phyloP scores from a whole-genome alignment of 1,140 invertebrate genomes.

The Temnothorax longispinosus region DNA sequence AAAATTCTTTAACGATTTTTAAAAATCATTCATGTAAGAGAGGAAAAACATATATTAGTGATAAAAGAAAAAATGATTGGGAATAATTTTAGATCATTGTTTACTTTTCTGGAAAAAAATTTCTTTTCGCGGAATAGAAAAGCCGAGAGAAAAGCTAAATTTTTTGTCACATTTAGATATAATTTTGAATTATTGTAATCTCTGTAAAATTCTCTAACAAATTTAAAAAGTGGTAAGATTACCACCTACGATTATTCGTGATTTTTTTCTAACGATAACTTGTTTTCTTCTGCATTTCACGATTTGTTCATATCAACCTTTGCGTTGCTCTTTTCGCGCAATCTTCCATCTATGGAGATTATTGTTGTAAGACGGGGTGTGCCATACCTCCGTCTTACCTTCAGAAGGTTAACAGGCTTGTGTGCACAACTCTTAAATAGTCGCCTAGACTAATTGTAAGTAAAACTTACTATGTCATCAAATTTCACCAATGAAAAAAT shows the following conservation, averaged over 20 bases:
- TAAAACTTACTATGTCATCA: neutral
- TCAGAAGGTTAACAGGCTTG: conserved; percentile 77
- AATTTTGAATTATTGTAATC: neutral
- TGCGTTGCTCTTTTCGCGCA: conserved; percentile 75
- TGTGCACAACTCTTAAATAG: conserved; percentile 35
- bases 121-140: neutral
- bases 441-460: neutral
- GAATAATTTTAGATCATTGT: neutral
- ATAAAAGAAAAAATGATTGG: neutral
- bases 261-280: conserved; percentile 25
- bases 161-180: neutral
- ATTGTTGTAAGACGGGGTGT: conserved; percentile 72
- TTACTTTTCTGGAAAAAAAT: neutral
- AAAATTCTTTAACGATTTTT: neutral
- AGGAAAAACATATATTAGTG: neutral
- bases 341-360: conserved; percentile 72
- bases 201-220: neutral
- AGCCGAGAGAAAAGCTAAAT: neutral
- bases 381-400: conserved; percentile 77
- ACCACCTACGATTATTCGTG: conserved; percentile 1
- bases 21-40: neutral
- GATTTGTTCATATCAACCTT: conserved; percentile 72
- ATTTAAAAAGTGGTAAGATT: neutral
- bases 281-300: conserved; percentile 43
- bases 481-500: conserved; percentile 36